Base-by-base conservation (phyloP, 2,797 vertebrate genomes). In the Enteromius afrohamiltoni region DNA sequence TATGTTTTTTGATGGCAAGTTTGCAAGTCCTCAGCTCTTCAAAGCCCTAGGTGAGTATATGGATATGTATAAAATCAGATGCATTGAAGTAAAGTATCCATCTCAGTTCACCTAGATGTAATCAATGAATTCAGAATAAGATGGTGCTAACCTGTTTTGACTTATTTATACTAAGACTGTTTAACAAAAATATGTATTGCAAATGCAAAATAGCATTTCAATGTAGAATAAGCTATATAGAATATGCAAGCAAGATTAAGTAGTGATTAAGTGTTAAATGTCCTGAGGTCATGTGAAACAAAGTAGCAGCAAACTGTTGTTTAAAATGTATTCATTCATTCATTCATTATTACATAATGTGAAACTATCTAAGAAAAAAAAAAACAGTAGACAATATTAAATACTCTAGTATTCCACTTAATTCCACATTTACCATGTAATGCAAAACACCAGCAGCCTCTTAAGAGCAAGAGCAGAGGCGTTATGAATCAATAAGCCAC, bases 1-100 rank as follows among this genome's bases (percentile, higher is more conserved):
- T 1, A 87, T 98, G 82, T 96, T 96, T 90, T 98, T 97, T 82
- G 96, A 96, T 10, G 96, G 97, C 11, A 97, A 97, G 90, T 97
- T 96, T 0, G 96, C 96, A 9, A 86, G 95, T 2, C 88, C 94
- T 62, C 96, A 94, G 82, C 91, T 97, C 92, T 98, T 98, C 93
- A 97, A 96, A 91, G 94, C 97, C 0, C 95, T 98, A 0, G 96
- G 97, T 97, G 92, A 96, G 96, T 86, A 6, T 26, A 40, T 60
- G n/a, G 14, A 62, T 11, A 23, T 77, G n/a, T 77, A 19, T 3
- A 76, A 31, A 53, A 51, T 21, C 34, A 21, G 21, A 76, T 42
- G 51, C 34, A 23, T 40, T 37, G 6, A 60, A 26, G 58, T 26
- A 26, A 60, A 26, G n/a, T 60, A 60, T 9, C 55, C 9, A n/a